Conservation (phyloP, 2,113 vertebrate genomes). For the Henicopernis longicauda region DNA sequence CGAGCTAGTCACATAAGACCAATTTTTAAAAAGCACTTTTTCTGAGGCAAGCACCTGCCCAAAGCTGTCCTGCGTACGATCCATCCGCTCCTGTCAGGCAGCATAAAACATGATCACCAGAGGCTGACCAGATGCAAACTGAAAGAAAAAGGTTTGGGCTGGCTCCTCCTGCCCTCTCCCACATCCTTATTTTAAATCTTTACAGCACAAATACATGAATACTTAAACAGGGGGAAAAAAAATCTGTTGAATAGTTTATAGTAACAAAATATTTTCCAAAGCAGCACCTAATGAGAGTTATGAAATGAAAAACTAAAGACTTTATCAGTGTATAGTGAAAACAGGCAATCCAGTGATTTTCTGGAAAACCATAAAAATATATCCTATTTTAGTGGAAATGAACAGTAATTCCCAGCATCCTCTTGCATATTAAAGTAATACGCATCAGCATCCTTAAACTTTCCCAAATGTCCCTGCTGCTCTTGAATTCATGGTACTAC, state of each 20-base stretch:
- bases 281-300: neutral
- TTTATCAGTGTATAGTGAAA: neutral
- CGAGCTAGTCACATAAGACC: neutral
- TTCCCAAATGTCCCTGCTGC: neutral
- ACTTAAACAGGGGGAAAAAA: neutral
- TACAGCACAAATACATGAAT: neutral
- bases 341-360: neutral
- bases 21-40: neutral
- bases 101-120: neutral
- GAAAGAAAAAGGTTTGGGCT: neutral
- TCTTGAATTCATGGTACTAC: neutral
- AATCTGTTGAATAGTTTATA: neutral
- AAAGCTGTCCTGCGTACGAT: neutral
- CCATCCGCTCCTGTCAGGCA: neutral
- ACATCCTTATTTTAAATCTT: neutral
- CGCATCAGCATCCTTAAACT: neutral
- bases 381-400: neutral
- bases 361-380: neutral
- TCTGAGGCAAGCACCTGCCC: neutral
- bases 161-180: neutral
- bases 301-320: neutral
- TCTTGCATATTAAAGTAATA: neutral
- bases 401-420: neutral
- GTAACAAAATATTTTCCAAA: neutral
- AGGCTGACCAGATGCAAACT: neutral